Conservation (phyloP, 2,797 vertebrate genomes). For the Myotis planiceps region DNA sequence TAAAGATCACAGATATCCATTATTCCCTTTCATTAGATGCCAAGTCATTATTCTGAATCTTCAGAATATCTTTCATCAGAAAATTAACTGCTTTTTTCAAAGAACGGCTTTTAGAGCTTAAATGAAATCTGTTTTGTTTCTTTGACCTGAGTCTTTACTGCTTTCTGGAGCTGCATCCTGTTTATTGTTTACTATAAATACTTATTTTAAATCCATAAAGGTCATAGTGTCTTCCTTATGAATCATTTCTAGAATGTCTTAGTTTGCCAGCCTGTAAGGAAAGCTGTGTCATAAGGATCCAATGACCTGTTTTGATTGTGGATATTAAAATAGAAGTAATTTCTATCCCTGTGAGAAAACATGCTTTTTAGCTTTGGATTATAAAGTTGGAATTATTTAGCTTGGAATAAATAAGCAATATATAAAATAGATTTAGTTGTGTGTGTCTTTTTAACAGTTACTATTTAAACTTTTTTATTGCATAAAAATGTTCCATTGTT, state of each 20-base stretch:
- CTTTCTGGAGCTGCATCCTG: not conserved
- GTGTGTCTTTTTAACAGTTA: not conserved
- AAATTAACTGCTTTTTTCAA: not conserved
- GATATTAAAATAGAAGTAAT: conserved; percentile 8
- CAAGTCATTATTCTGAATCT: not conserved
- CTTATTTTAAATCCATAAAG: not conserved
- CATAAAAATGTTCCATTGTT: not conserved
- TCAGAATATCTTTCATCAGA: not conserved
- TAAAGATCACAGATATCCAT: too few relatives aligned
- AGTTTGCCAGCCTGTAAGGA: not conserved
- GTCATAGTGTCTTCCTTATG: not conserved
- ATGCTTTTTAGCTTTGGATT: conserved; percentile 1
- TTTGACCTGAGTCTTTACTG: not conserved
- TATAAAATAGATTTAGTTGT: not conserved
- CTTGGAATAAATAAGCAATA: not conserved
- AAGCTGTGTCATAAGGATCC: not conserved
- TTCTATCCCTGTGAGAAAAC: not conserved
- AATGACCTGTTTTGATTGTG: not conserved
- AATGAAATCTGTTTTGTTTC: not conserved
- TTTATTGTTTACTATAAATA: not conserved
- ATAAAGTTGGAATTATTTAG: not conserved
- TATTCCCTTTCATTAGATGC: not conserved
- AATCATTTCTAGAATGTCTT: not conserved
- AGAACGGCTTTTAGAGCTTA: not conserved
- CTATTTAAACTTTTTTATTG: not conserved